A percentile compares a stretch with the other conserved stretches of the same genome.
Conservation (phyloP, 2,888 invertebrate species). For the Liopterus haemorrhoidalis region DNA sequence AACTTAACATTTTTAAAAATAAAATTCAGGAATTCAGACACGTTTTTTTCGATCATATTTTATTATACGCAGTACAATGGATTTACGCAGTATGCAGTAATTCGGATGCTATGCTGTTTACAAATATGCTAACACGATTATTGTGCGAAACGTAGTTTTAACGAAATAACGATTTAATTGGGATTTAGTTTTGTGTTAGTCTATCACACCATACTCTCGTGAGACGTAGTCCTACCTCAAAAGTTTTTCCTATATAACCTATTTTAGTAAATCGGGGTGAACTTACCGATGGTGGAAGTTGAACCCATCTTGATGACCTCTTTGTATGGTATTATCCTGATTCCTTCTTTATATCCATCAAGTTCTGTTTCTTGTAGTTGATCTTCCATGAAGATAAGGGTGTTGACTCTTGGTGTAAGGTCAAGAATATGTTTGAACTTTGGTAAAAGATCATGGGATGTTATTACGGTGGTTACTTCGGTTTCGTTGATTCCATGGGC, state of each 20-base stretch:
- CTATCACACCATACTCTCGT: too few species aligned
- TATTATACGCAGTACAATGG: too few species aligned
- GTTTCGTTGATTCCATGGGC: constrained; percentile 96
- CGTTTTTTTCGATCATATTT: too few species aligned
- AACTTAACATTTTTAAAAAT: too few species aligned
- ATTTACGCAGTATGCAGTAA: too few species aligned
- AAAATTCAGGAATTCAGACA: too few species aligned
- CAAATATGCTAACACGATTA: too few species aligned
- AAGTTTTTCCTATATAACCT: background rate
- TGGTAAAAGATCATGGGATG: constrained; percentile 83
- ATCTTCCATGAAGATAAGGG: constrained; percentile 82
- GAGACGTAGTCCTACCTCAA: constrained; percentile 5
- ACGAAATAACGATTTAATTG: too few species aligned
- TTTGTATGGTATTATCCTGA: constrained; percentile 67
- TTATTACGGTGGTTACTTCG: constrained; percentile 88
- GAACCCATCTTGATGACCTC: constrained; percentile 56
- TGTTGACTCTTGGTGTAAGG: constrained; percentile 68
- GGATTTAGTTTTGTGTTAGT: too few species aligned
- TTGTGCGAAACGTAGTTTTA: too few species aligned
- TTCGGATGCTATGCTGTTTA: too few species aligned
- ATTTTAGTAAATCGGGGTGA: background rate
- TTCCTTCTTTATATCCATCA: constrained; percentile 64
- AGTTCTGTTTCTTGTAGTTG: constrained; percentile 68
- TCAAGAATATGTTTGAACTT: constrained; percentile 77
- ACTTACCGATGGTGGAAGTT: constrained; percentile 48